A percentile compares a stretch with the other conserved stretches of the same genome.
Evolutionary conservation across 2,888 invertebrate genomes (phyloP).

Genomic region (Carterocephalus palaemon): DNA sequence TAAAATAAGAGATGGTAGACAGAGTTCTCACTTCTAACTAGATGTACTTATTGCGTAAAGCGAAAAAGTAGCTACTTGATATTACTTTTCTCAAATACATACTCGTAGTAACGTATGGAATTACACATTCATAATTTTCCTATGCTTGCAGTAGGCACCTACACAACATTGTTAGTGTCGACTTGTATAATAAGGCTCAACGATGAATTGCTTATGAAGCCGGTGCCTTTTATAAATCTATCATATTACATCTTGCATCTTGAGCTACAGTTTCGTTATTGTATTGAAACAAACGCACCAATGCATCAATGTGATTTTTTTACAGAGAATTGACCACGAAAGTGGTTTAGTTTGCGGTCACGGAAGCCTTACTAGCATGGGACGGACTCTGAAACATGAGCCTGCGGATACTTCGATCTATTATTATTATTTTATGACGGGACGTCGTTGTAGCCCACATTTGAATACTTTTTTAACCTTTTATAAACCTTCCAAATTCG

Average conservation of each 20-base stretch:
- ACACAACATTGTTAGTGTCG: too few relatives aligned
- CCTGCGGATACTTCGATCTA: constrained; percentile 8
- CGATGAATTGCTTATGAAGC: too few relatives aligned
- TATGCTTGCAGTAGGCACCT: too few relatives aligned
- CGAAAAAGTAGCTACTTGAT: too few relatives aligned
- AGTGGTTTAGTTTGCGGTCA: constrained; percentile 50
- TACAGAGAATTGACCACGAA: constrained; percentile 22
- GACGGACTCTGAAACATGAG: constrained; percentile 16
- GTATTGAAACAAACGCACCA: constrained; percentile 9
- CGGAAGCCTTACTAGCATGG: constrained; percentile 54
- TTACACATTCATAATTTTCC: too few relatives aligned
- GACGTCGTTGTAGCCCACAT: constrained; percentile 26
- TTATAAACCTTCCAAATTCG: too few relatives aligned
- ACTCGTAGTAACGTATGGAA: too few relatives aligned
- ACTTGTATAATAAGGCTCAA: too few relatives aligned
- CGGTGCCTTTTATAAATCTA: neutral
- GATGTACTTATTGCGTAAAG: too few relatives aligned
- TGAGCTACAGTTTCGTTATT: constrained; percentile 6
- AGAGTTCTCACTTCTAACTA: too few relatives aligned
- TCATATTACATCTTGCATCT: neutral
- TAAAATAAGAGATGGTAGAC: too few relatives aligned
- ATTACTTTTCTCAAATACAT: too few relatives aligned
- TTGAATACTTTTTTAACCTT: constrained; percentile 16
- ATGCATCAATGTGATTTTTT: constrained; percentile 14
- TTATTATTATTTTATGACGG: constrained; percentile 17